A percentile compares a stretch with the other conserved stretches of the same genome.
phyloP scores from a whole-genome alignment of 1,140 invertebrate species.

The Tetraneura akinire region DNA sequence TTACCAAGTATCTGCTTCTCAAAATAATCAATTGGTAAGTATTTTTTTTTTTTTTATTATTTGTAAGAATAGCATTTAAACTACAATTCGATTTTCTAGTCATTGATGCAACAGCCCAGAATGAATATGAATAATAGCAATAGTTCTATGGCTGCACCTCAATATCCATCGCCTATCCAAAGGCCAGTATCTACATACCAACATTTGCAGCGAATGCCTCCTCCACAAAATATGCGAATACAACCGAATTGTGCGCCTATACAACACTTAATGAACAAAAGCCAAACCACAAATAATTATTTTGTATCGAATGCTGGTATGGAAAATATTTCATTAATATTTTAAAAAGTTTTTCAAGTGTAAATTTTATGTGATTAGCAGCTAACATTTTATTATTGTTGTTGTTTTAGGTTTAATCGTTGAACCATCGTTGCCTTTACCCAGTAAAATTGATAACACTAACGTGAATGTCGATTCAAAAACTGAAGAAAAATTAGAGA shows the following conservation, averaged over 20 bases:
- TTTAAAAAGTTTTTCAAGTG: background rate
- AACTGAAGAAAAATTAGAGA: conserved; percentile 42
- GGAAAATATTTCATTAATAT: background rate
- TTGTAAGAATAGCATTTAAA: background rate
- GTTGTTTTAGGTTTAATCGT: conserved; percentile 34
- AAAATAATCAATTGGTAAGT: conserved; percentile 48
- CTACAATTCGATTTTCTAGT: background rate
- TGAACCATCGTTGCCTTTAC: conserved; percentile 30
- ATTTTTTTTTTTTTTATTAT: background rate
- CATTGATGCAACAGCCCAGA: conserved; percentile 33
- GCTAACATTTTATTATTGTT: too few relatives aligned
- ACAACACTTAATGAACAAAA: conserved; percentile 51
- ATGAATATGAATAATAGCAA: conserved; percentile 41
- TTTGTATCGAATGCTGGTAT: conserved; percentile 34
- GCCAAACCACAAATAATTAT: conserved; percentile 32
- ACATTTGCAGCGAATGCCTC: conserved; percentile 42
- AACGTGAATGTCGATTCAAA: conserved; percentile 45
- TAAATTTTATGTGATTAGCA: background rate
- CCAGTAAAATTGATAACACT: conserved; percentile 45
- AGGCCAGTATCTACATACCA: conserved; percentile 34
- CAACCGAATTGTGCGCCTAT: conserved; percentile 39
- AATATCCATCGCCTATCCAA: conserved; percentile 46
- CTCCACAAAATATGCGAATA: conserved; percentile 45
- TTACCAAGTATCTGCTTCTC: conserved; percentile 39
- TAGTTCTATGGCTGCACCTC: conserved; percentile 42